These are phyloP conservation scores for Nycteola revayana DNA, from an alignment of 2,888 invertebrate species.

Conservation along the genomic window DNA sequence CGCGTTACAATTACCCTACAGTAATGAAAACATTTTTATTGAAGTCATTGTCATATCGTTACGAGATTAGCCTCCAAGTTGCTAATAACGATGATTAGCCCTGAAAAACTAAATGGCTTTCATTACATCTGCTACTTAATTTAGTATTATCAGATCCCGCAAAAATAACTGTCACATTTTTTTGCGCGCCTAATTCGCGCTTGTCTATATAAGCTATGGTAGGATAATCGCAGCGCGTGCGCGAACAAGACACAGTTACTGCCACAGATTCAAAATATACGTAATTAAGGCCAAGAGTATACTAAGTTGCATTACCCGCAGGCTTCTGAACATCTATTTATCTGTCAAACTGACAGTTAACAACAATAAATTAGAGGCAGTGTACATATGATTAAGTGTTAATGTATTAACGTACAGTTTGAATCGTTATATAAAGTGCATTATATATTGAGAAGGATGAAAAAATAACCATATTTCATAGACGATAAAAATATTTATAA, in stretches of 20 bases:
- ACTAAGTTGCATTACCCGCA: constrained; percentile 25
- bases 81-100: no score
- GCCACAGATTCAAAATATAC: constrained; percentile 22
- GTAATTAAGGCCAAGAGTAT: constrained; percentile 34
- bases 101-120: no score
- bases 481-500: no score
- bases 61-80: no score
- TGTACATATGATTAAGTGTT: no score
- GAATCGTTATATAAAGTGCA: no score
- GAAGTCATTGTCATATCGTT: no score
- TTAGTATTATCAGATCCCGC: constrained; percentile 27
- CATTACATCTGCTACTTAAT: not conserved
- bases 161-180: constrained; percentile 33
- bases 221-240: constrained; percentile 35
- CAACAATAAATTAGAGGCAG: constrained; percentile 6
- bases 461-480: no score
- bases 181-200: constrained; percentile 23
- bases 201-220: constrained; percentile 31
- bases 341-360: constrained; percentile 33
- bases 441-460: no score
- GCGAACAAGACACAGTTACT: constrained; percentile 28
- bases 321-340: constrained; percentile 23
- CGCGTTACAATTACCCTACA: no score
- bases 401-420: no score
- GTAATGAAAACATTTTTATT: no score